Base-by-base conservation (phyloP, 2,888 invertebrate species). In the Actias luna region DNA sequence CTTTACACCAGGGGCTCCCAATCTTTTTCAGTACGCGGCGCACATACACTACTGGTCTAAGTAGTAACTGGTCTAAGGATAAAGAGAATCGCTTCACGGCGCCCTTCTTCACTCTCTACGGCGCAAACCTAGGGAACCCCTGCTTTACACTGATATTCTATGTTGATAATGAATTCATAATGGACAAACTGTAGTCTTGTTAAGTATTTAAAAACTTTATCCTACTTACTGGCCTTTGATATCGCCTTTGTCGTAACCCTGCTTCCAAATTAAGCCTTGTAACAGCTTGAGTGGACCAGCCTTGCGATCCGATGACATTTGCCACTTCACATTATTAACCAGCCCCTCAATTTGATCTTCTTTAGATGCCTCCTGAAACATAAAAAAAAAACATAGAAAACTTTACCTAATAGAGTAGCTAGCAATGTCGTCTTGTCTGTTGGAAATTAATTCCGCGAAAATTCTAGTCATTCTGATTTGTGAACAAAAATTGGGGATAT, bases 261-360 rank as follows among this genome's bases (percentile, higher is more conserved):
- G 94, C 76, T 95, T 94, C 97, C 97, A 98, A 75, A 99, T 96
- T 67, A 97, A 94, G 0, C 98, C 98, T 85, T 99, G 99, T n/a
- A 99, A 91, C 60, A 94, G 94, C 84, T 99, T 99, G 66, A 99
- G 90, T 5, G 96, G 95, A 5, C 94, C 94, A 39, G 95, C 94
- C 84, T 98, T 97, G 65, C 96, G 94, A 84, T 98, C 97, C 31
- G 92, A 89, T 58, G 96, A 95, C 94, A 98, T 98, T 85, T 97
- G 96, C 94, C 96, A 96, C 70, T 95, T 93, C 16, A 98, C 94
- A 85, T 95, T 96, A 65, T 94, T 93, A 16, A 95, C 89, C 33
- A 97, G 88, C 58, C 94, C 94, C 67, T 95, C 94, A 64, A 95
- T 93, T 68, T 93, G 87, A 27, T 88, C 88, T n/a, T 89, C 90